Conservation (phyloP, 2,113 vertebrate species). For the Nicator chloris region DNA sequence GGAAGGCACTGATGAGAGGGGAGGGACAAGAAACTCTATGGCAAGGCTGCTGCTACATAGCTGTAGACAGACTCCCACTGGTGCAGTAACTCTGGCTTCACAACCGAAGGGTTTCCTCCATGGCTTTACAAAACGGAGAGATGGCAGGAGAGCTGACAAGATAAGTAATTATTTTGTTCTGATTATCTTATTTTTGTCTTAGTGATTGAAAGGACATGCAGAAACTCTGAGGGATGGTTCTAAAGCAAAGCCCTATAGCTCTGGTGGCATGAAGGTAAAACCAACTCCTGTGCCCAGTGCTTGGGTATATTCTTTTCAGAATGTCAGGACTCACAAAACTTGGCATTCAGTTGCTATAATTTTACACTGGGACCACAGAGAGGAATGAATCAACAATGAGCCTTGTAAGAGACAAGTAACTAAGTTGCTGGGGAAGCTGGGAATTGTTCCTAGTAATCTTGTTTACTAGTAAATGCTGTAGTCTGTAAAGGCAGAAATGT, state of each 20-base stretch:
- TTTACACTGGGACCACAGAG: background rate
- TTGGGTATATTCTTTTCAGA: background rate
- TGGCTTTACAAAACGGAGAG: background rate
- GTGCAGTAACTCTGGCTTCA: background rate
- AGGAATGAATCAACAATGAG: conserved; percentile 7
- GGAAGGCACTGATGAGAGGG: background rate
- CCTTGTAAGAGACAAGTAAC: conserved; percentile 43
- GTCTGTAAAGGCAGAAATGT: conserved; percentile 34
- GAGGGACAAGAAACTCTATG: background rate
- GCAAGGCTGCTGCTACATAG: background rate
- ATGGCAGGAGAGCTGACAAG: background rate
- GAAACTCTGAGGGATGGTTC: background rate
- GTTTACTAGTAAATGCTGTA: conserved; percentile 49
- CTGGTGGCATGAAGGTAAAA: background rate
- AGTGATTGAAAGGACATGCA: background rate
- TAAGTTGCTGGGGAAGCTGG: conserved; percentile 53
- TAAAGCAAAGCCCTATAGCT: background rate
- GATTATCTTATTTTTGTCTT: background rate
- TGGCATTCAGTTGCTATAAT: background rate
- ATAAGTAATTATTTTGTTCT: background rate
- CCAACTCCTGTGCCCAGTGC: background rate
- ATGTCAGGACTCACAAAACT: background rate
- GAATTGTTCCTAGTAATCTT: conserved; percentile 61
- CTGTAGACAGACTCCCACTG: background rate
- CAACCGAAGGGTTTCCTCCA: background rate